Evolutionary conservation across 2,113 vertebrate species (phyloP), one percentile per base, ranked within the genome.

Genomic region (Falco punctatus): DNA sequence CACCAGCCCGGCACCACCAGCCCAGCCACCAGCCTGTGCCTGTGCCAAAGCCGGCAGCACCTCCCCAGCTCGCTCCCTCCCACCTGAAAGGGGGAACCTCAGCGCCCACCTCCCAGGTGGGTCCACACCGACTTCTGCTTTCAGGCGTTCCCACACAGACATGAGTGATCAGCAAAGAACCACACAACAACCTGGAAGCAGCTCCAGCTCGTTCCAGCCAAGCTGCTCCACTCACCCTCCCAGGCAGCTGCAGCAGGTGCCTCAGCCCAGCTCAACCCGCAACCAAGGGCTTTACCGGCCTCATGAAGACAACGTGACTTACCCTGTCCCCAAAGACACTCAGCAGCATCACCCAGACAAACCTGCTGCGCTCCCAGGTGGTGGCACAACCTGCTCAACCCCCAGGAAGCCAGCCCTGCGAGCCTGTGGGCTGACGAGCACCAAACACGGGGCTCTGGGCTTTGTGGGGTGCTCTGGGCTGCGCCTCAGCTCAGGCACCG

Each of bases 11-110:
- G 21, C 35, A 35, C 2, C 0, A 38, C 0, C 18, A 74, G 55
- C 51, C 13, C 42, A 58, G 57, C n/a, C 64, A 49, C 40, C 71
- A 32, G 80, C 70, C 70, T 1, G 3, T 49, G 91, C 61, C 6
- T 10, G 35, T 30, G 40, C 40, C 18, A 2, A 70, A 24, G 32
- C 59, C 55, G 28, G 49, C 27, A 20, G 14, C 40, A 18, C 14
- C n/a, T 67, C 24, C 83, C 21, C 49, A 11, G 1, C 17, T 30
- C 1, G 0, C 22, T 18, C 40, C 11, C 18, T 24, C 23, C 59
- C 4, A 0, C 1, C 0, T 2, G 28, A 58, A 51, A 2, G 5
- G 19, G 8, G 5, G 13, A 65, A 82, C 62, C 55, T 42, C 33
- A 23, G 51, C 0, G 0, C 15, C 11, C 58, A 28, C 18, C 49